Evolutionary conservation across 1,140 invertebrate species (phyloP).

Genomic region (Oedothorax gibbosus): DNA sequence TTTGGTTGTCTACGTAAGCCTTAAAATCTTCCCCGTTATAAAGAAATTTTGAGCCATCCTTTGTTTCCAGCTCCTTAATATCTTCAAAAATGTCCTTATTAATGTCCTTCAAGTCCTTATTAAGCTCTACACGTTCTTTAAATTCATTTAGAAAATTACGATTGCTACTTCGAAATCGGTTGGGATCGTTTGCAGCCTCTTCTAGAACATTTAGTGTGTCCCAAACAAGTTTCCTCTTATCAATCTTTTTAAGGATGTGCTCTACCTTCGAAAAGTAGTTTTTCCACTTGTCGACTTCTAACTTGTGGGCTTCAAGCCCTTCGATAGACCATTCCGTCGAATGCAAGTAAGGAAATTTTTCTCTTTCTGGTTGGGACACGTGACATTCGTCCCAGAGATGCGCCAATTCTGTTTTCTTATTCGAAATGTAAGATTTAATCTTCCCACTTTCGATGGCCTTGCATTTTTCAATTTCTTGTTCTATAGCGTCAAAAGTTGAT

Average conservation of each 20-base stretch:
- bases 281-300: conserved; percentile 78
- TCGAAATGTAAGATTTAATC: conserved; percentile 78
- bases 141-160: conserved; percentile 85
- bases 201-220: conserved; percentile 78
- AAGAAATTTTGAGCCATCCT: conserved; percentile 66
- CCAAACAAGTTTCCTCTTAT: conserved; percentile 76
- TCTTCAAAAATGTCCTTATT: conserved; percentile 68
- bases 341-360: conserved; percentile 74
- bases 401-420: conserved; percentile 76
- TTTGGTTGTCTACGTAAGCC: conserved; percentile 67
- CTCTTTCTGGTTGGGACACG: conserved; percentile 74
- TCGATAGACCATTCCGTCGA: conserved; percentile 79
- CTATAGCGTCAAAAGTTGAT: conserved; percentile 71
- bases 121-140: conserved; percentile 81
- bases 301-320: conserved; percentile 79
- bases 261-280: conserved; percentile 77
- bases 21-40: conserved; percentile 67
- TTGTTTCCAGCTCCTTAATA: conserved; percentile 67
- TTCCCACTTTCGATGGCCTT: conserved; percentile 76
- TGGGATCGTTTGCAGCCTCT: conserved; percentile 78
- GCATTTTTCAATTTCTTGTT: conserved; percentile 75
- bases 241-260: conserved; percentile 71
- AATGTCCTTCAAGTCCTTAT: conserved; percentile 72
- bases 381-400: conserved; percentile 80
- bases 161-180: conserved; percentile 85